Percentiles rank a stretch among this genome's conserved stretches.
Conservation (phyloP, 1,140 invertebrate species). For the Solenopsis invicta region DNA sequence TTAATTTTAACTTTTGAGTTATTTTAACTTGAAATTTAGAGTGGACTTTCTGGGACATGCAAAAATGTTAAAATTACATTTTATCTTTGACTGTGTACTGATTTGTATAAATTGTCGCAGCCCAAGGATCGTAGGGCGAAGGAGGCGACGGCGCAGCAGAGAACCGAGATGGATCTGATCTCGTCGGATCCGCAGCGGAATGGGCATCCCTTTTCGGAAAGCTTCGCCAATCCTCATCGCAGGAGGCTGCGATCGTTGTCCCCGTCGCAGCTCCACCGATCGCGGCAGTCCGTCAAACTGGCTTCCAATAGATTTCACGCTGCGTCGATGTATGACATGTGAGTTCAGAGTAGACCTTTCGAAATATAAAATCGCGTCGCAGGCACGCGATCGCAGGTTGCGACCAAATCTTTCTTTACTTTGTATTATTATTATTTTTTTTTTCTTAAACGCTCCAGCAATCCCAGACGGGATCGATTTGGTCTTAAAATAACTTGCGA, state of each 20-base stretch:
- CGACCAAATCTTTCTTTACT: background rate
- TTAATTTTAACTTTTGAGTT: too few relatives aligned
- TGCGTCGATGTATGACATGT: constrained; percentile 69
- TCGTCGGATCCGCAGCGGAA: constrained; percentile 53
- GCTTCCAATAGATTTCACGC: constrained; percentile 50
- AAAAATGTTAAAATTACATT: too few relatives aligned
- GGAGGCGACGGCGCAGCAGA: constrained; percentile 34
- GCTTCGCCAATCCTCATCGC: constrained; percentile 56
- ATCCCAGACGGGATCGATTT: constrained; percentile 45
- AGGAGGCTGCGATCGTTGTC: constrained; percentile 71
- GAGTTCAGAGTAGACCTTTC: constrained; percentile 39
- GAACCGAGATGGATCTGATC: constrained; percentile 30
- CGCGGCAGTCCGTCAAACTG: constrained; percentile 30
- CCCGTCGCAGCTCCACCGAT: constrained; percentile 61
- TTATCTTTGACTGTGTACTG: too few relatives aligned
- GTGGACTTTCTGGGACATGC: too few relatives aligned
- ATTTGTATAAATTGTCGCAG: constrained; percentile 45
- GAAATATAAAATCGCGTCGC: background rate
- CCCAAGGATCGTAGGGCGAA: constrained; percentile 55
- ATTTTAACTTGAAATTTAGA: too few relatives aligned
- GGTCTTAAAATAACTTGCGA: constrained; percentile 54
- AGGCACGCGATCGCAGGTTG: background rate
- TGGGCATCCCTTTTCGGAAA: background rate
- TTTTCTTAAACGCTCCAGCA: constrained; percentile 1
- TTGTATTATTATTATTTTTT: too few relatives aligned